phyloP scores from a whole-genome alignment of 2,113 vertebrate species.

The Ciconia maguari region DNA sequence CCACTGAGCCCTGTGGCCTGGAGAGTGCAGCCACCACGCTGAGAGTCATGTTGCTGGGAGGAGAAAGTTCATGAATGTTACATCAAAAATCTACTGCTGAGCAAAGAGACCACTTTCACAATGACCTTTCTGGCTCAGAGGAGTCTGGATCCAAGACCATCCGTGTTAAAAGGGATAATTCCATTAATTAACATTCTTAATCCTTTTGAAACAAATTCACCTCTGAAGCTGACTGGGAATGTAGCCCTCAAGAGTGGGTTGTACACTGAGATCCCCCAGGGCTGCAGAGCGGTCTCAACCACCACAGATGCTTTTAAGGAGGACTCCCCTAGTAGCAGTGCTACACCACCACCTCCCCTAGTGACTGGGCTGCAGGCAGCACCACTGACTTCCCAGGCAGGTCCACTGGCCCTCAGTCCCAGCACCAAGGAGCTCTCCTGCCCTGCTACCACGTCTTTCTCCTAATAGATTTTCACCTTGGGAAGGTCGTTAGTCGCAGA shows the following conservation, averaged over 20 bases:
- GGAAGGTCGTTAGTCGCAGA: background rate
- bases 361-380: background rate
- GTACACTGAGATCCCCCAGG: background rate
- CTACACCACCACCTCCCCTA: background rate
- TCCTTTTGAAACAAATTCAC: background rate
- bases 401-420: accelerated
- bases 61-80: background rate
- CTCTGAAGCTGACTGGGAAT: background rate
- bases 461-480: background rate
- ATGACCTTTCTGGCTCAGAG: background rate
- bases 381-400: accelerated
- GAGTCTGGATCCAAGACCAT: background rate
- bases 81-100: background rate
- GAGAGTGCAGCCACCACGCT: accelerated
- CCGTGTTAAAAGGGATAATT: background rate
- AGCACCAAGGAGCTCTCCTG: background rate
- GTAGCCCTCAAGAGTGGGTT: background rate
- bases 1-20: background rate
- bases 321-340: background rate
- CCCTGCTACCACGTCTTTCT: background rate
- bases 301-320: background rate
- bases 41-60: background rate
- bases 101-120: background rate
- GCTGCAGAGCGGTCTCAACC: background rate
- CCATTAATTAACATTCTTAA: background rate